Base-by-base conservation (phyloP, 2,797 vertebrate genomes). In the Meda fulgida region DNA sequence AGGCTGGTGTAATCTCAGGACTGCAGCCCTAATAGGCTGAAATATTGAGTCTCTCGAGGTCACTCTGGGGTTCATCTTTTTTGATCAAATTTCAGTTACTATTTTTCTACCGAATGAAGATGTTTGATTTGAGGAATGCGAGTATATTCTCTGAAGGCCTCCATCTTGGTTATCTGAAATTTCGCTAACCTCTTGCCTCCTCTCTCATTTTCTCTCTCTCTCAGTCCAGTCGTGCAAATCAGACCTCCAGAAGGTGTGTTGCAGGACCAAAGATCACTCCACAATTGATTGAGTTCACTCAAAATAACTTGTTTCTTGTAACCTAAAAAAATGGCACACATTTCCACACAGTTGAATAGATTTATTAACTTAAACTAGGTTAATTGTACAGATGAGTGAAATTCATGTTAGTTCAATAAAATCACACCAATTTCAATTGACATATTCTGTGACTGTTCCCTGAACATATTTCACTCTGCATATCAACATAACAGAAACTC, bases 81-180 rank as follows among this genome's bases (percentile, higher is more conserved):
- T 90, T 93, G 87, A 95, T 95, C 91, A 91, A 89, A 91, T 92
- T 90, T 92, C 89, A 71, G 79, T 84, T 90, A 88, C 78, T 38
- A 31, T 83, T 90, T 89, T 85, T 85, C 60, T 87, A 55, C 65
- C 85, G 84, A 92, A 89, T 87, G 92, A 88, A 91, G 90, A 89
- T 82, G 77, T 81, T 80, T 88, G 85, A 85, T 87, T 86, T 77
- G 77, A 58, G 73, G 13, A 76, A 48, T 7, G 48, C 1, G 48
- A 76, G 48, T 7, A 11, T 55, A 38, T 88, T 89, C 77, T 89
- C 72, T 87, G 85, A 83, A 79, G 84, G 77, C 43, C 7, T 6
- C 84, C 53, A 29, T 84, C 58, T 67, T 82, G 84, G 79, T 89
- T 89, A 84, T 85, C 53, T 71, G 48, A 66, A 67, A 80, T 87